Base-by-base conservation (phyloP, 1,140 invertebrate species). In the Calliopsis andreniformis region DNA sequence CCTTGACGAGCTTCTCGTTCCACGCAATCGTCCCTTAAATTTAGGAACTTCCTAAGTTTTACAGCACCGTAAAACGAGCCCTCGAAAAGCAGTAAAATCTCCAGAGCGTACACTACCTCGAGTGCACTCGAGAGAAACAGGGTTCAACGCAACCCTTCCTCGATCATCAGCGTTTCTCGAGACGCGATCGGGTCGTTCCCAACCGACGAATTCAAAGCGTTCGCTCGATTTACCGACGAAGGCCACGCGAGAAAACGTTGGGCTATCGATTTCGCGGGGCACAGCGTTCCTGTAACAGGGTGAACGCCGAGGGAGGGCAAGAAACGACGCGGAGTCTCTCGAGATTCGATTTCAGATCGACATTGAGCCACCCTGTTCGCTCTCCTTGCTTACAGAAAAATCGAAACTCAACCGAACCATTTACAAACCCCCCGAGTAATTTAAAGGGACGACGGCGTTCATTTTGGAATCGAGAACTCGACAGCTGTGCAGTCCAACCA, bases 321-420 rank as follows among this genome's bases (percentile, higher is more conserved):
- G 28, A 35, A 18, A 42, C 32, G 45, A 75, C 47, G 14, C 32
- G 18, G 12, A 23, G 32, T 43, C 30, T 32, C 25, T n/a, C 16
- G 59, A 43, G 49, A 67, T 45, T 20, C 62, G 49, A 62, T 64
- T 42, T 42, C 59, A 12, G 12, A 51, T 63, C 45, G 58, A 63
- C 45, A 35, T 42, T 47, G 32, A 8, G 18, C 23, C n/a, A 7
- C 35, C 25, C 3, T 12, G 30, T 25, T 10, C 23, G 7, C 30
- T 16, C 23, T 6, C 20, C 20, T 45, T 45, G 8, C n/a, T 20
- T 6, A 6, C 1, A 35, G 18, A 20, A 58, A 58, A 10, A 14
- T 14, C 3, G 23, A 45, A 58, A 68, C 18, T 20, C 23, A 47
- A 47, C 18, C 42, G 12, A 2, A n/a, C 25, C 62, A 47, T 64